phyloP scores from a whole-genome alignment of 2,888 invertebrate genomes.

The Andrena dorsata region DNA sequence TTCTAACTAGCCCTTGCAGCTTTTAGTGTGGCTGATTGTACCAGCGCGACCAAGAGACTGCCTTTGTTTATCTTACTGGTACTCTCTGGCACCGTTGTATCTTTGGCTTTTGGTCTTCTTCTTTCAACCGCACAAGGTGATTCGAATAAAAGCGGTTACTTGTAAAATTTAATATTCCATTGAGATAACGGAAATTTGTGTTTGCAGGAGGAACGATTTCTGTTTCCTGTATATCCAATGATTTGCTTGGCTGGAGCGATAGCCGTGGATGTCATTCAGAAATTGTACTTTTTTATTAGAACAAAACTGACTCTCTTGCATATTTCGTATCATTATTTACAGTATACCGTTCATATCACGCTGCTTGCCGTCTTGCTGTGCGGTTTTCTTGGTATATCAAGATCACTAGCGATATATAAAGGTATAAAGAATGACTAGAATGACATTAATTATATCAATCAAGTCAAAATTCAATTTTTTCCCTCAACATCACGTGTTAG shows the following conservation, averaged over 20 bases:
- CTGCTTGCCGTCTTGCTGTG: constrained; percentile 87
- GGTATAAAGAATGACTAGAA: constrained; percentile 82
- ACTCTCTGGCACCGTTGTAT: constrained; percentile 92
- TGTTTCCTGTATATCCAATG: constrained; percentile 98
- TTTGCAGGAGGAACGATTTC: constrained; percentile 89
- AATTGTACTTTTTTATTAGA: constrained; percentile 87
- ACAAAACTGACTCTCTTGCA: constrained; percentile 77
- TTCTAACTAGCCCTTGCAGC: constrained; percentile 84
- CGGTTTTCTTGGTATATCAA: constrained; percentile 86
- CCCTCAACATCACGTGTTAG: constrained; percentile 60
- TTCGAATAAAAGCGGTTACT: constrained; percentile 4
- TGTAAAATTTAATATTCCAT: background rate
- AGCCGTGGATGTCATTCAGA: constrained; percentile 92
- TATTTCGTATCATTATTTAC: constrained; percentile 89
- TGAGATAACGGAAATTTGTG: constrained; percentile 17
- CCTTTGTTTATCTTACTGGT: constrained; percentile 90
- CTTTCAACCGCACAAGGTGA: constrained; percentile 95
- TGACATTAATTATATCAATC: constrained; percentile 7
- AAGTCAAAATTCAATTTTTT: constrained; percentile 10
- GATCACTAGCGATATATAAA: constrained; percentile 88
- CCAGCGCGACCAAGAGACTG: constrained; percentile 90
- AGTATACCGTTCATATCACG: constrained; percentile 91
- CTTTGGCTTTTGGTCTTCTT: constrained; percentile 96
- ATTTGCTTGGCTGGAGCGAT: constrained; percentile 93
- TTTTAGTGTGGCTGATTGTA: constrained; percentile 88